phyloP scores from a whole-genome alignment of 2,797 vertebrate genomes.

The Epinephelus coioides region DNA sequence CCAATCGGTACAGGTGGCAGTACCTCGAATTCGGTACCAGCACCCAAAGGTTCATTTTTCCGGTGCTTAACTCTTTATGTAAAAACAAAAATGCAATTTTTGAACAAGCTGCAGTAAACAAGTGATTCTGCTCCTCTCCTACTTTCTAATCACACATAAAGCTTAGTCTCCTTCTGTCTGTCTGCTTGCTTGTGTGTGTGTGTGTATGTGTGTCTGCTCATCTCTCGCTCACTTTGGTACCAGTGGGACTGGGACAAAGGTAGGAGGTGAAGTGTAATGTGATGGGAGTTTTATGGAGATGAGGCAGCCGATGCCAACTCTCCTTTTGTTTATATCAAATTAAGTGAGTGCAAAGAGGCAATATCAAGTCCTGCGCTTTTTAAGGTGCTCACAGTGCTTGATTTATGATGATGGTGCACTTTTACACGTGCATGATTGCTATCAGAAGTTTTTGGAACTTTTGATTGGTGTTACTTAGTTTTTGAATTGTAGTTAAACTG shows the following conservation, averaged over 20 bases:
- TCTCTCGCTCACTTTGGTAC: neutral
- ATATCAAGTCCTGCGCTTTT: neutral
- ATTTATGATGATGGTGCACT: neutral
- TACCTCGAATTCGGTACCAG: no score
- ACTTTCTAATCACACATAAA: no score
- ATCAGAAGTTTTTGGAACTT: neutral
- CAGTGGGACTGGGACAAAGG: neutral
- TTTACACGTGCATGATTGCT: neutral
- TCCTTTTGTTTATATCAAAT: conserved; percentile 11
- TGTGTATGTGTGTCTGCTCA: no score
- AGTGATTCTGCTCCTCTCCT: no score
- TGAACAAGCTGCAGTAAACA: no score
- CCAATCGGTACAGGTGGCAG: no score
- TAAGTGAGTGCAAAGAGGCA: neutral
- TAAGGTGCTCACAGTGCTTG: neutral
- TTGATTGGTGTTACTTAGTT: neutral
- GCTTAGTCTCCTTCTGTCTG: no score
- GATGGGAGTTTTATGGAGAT: conserved; percentile 5
- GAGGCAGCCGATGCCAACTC: neutral
- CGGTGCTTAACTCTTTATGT: no score
- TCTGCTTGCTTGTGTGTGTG: no score
- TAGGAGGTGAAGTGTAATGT: conserved; percentile 2
- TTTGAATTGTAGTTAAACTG: no score
- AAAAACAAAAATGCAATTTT: no score
- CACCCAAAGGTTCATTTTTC: no score